These are phyloP conservation scores for Colinus virginianus DNA, from an alignment of 2,113 vertebrate genomes.

Conservation along the genomic window DNA sequence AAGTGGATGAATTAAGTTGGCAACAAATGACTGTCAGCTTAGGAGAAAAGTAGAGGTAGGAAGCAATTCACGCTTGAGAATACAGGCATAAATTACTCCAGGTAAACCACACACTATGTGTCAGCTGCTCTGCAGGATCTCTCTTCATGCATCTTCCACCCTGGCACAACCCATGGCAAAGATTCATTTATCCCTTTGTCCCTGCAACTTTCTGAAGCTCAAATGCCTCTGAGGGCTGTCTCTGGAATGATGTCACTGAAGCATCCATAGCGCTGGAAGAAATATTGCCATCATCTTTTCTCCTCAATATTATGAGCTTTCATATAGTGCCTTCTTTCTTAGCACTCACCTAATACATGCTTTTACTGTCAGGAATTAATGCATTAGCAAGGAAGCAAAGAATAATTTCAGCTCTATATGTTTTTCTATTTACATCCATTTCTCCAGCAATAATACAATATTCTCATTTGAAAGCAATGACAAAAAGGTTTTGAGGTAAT, in stretches of 20 bases:
- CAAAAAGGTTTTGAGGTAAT: background rate
- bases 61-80: conserved; percentile 21
- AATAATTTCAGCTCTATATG: conserved; percentile 7
- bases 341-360: background rate
- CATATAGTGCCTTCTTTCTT: background rate
- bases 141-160: background rate
- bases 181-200: conserved; percentile 40
- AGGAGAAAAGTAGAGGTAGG: background rate
- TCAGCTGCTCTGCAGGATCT: conserved; percentile 4
- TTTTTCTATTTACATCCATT: conserved; percentile 23
- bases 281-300: background rate
- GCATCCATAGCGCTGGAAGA: background rate
- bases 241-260: background rate
- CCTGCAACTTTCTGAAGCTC: background rate
- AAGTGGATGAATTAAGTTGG: conserved; percentile 24
- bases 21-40: conserved; percentile 38
- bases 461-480: background rate
- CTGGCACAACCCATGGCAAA: background rate
- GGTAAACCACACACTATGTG: conserved; percentile 7
- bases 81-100: conserved; percentile 41
- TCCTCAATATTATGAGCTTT: background rate
- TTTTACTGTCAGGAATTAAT: conserved; percentile 33
- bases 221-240: background rate
- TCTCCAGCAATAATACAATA: conserved; percentile 1
- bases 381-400: background rate